Evolutionary conservation across 2,888 invertebrate genomes (phyloP), one percentile per base, ranked within the genome.

Genomic region (Poecilobothrus nobilitatus): DNA sequence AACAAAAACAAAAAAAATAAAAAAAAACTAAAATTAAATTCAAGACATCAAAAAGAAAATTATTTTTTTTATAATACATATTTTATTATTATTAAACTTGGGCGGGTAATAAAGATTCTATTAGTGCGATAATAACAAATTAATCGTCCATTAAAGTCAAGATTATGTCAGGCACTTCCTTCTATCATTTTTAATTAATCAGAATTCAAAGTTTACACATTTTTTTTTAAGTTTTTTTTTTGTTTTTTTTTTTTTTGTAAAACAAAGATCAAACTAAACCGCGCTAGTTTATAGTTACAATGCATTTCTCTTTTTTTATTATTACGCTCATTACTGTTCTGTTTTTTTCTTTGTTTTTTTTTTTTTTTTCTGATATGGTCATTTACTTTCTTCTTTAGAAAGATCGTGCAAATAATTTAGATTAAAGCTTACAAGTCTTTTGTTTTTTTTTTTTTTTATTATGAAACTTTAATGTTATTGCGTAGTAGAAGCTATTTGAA

Each of bases 171-270:
- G 53, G 53, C 15, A 53, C 53, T 53, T 53, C 53, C 53, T 53
- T 53, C 53, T 53, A 53, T 53, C 53, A 53, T 18, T 53, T 53
- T 53, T 53, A 53, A 53, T 53, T 53, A 53, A 53, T 53, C 53
- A 53, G 53, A 53, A 53, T 53, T 53, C 18, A 53, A n/a, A 27
- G 27, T 53, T n/a, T 53, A 53, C n/a, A 53, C n/a, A 53, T 12
- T 53, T 15, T 53, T 27, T 27, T 27, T 27, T 27, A 27, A 27
- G 2, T 27, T 27, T 27, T 27, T 27, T 2, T 27, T 27, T 5
- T 27, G 27, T 27, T 27, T 27, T 27, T 27, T 27, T 27, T 27
- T 27, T 27, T 27, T 27, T 27, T 27, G 27, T 27, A 27, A 27
- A n/a, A 53, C 2, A 37, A 53, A 53, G 53, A 53, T 53, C 53